Evolutionary conservation across 1,140 invertebrate genomes (phyloP), one percentile per base, ranked within the genome.

Genomic region (Diabrotica virgifera): DNA sequence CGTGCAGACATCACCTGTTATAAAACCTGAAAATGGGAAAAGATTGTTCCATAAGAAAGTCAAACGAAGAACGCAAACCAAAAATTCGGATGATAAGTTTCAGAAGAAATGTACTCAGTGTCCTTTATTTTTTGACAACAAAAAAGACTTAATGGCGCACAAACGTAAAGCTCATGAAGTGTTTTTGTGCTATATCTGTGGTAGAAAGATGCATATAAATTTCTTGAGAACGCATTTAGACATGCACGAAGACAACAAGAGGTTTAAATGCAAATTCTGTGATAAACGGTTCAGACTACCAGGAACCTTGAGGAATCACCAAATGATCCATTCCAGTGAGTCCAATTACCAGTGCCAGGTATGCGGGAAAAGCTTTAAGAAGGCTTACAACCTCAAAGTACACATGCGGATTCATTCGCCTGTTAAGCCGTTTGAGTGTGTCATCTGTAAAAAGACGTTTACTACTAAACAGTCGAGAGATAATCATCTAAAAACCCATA

Each of bases 371-470:
- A 14, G 63, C 2, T 69, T 73, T 36, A 67, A 67, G 8, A 61
- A 64, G 9, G 63, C 52, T 11, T 68, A 68, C 13, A 68, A 70
- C 46, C 57, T 72, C 14, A 72, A 67, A 46, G 66, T 70, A 6
- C 89, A 91, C 70, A 86, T 88, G 84, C 77, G 87, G 11, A 83
- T 80, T 55, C 88, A 90, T 68, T 88, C 87, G 0, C 87, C 86
- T 3, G 87, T 90, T 70, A 89, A 89, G 70, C 88, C 88, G 5
- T 90, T 87, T 74, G 81, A 85, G 53, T 91, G 89, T 78, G 74
- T 81, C 5, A 79, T 86, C 14, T 90, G 89, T 74, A 85, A 86
- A 4, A 90, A 90, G 73, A 83, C 55, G 11, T 67, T 70, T 36
- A 67, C 69, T 5, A 70, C 65, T 2, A 70, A 70, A 54, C 68